Base-by-base conservation (phyloP, 2,113 vertebrate genomes). In the Eulemur macaco region DNA sequence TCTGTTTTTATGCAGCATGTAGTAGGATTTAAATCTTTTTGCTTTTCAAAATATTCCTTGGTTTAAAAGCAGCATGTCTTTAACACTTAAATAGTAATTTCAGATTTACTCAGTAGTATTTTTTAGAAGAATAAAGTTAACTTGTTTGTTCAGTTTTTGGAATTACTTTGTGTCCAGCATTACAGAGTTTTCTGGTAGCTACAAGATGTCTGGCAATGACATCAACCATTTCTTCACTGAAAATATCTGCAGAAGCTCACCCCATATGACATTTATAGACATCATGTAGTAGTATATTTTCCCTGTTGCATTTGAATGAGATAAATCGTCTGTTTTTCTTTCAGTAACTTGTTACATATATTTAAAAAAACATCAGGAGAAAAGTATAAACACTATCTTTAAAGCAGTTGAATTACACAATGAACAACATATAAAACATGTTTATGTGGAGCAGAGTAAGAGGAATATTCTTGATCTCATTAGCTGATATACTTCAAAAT, bases 1-100 rank as follows among this genome's bases (percentile, higher is more conserved):
- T 92, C 34, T 54, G 42, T 47, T 89, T 96, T 95, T 94, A 56
- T 64, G 87, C 21, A 56, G 3, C 23, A 9, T 94, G 52, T 64
- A 39, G 80, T 93, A 64, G 50, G 29, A 89, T 97, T 96, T 91
- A 77, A 76, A 54, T 93, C 34, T 95, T 42, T 92, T 96, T 94
- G 50, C 76, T 92, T 95, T 89, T 95, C 45, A 86, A 29, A 93
- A 39, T 91, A 42, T 71, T 52, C 60, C 69, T 95, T 93, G 47
- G 8, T 74, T 95, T 88, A 95, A 93, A 91, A 96, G 31, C 29
- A 91, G 34, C 25, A 23, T 73, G 52, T 83, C 56, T 85, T 86
- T 86, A 81, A 89, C 74, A 25, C 50, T 92, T 37, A 87, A 23
- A 45, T 60, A 73, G 23, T 71, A 87, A 90, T 82, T 82, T 90